Evolutionary conservation across 2,888 invertebrate species (phyloP), one percentile per base, ranked within the genome.

Genomic region (Athetis lepigone): DNA sequence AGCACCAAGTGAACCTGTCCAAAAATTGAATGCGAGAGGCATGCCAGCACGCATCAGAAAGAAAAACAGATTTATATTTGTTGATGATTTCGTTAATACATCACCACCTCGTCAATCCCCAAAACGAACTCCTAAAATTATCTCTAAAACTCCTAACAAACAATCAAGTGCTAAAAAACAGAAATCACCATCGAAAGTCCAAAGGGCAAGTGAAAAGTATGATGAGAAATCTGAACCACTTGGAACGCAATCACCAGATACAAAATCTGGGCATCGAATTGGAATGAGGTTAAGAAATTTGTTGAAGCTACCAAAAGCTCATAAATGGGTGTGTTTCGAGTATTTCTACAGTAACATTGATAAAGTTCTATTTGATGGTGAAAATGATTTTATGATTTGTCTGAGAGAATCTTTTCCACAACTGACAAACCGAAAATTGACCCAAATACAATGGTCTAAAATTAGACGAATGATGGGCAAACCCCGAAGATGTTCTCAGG

Each of bases 281-380:
- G 99, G 99, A 2, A 96, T 98, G 94, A 95, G 98, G 74, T 93
- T 98, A 64, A 95, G 98, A 75, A 99, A 99, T 94, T 96, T 99
- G 29, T 95, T 99, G 4, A 99, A 99, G 92, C 93, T 99, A 73
- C 99, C 99, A 0, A 99, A 99, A 95, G 99, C 99, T 4, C 99
- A 99, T 89, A 99, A 98, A 92, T 99, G 99, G 99, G 99, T 99
- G 8, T 99, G 99, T 90, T 99, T 98, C 92, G 99, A 99, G 91
- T 99, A 99, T 97, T 99, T 99, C 93, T 99, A 99, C 92, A 99
- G 99, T 79, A 99, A 99, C 85, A 97, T 99, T 81, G 99, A 99
- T 88, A 97, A 97, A 87, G 97, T 98, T 36, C 94, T 99, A 37
- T 99, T 99, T 92, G 97, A 98, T 77, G 98, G 98, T 37, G 99